Evolutionary conservation across 1,140 invertebrate genomes (phyloP).

Genomic region (Leptopilina boulardi): DNA sequence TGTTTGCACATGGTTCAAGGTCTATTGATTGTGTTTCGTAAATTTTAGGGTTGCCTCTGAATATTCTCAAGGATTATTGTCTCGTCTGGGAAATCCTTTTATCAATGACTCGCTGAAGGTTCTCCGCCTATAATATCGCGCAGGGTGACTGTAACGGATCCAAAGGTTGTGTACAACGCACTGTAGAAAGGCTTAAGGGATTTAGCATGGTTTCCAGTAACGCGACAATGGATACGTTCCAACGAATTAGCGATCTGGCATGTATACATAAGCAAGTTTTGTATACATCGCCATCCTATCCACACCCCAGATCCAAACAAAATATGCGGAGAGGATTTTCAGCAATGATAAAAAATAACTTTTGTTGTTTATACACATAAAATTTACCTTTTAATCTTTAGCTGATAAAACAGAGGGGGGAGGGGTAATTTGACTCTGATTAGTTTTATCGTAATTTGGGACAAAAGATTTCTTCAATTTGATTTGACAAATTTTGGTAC

Average conservation of each 20-base stretch:
- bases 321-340: not conserved
- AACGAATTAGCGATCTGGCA: conserved; percentile 55
- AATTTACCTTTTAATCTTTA: no score
- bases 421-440: no score
- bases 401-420: no score
- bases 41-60: not conserved
- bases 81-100: conserved; percentile 31
- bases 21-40: not conserved
- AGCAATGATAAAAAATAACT: not conserved
- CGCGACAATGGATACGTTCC: conserved; percentile 52
- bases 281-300: not conserved
- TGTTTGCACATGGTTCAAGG: not conserved
- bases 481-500: no score
- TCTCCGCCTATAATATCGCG: conserved; percentile 35
- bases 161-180: conserved; percentile 42
- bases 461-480: no score
- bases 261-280: conserved; percentile 42
- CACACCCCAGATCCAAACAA: conserved; percentile 11
- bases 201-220: conserved; percentile 53
- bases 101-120: conserved; percentile 38
- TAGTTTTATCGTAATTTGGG: not conserved
- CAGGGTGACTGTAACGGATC: conserved; percentile 36
- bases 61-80: conserved; percentile 8
- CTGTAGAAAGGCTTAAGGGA: conserved; percentile 51
- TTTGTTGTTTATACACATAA: not conserved